A percentile compares a stretch with the other conserved stretches of the same genome.
Conservation (phyloP, 2,113 vertebrate genomes). For the Urocynchramus pylzowi region DNA sequence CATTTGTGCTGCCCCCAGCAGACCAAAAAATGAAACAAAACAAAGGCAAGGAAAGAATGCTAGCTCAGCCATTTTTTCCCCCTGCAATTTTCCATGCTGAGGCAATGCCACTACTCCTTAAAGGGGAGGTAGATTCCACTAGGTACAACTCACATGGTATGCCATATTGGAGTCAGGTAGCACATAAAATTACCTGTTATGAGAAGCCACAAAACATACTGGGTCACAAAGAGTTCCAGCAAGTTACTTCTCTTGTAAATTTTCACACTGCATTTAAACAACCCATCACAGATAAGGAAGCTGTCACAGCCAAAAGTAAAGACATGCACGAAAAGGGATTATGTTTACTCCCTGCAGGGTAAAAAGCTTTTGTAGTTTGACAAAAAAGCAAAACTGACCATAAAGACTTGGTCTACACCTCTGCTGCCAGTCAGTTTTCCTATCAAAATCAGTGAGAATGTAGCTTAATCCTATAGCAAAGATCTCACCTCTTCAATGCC, state of each 20-base stretch:
- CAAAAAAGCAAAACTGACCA: background rate
- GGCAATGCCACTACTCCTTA: background rate
- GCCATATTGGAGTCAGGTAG: background rate
- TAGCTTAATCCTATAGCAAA: background rate
- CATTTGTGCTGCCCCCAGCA: background rate
- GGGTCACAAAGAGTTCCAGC: background rate
- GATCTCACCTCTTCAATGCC: background rate
- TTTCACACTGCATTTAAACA: background rate
- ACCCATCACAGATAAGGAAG: background rate
- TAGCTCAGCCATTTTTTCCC: background rate
- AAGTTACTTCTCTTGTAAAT: background rate
- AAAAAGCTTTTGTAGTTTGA: background rate
- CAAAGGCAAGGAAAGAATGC: background rate
- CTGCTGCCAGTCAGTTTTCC: background rate
- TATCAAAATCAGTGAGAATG: background rate
- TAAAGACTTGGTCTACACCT: background rate
- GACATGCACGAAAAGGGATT: background rate
- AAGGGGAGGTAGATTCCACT: background rate
- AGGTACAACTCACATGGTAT: background rate
- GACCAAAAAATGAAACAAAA: background rate
- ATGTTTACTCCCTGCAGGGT: background rate
- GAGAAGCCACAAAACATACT: background rate
- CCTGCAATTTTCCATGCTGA: background rate
- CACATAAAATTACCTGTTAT: background rate
- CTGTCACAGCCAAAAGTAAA: background rate